A percentile compares a stretch with the other conserved stretches of the same genome.
These are phyloP conservation scores for Campodea augens DNA, from an alignment of 1,140 invertebrate species.

Conservation along the genomic window DNA sequence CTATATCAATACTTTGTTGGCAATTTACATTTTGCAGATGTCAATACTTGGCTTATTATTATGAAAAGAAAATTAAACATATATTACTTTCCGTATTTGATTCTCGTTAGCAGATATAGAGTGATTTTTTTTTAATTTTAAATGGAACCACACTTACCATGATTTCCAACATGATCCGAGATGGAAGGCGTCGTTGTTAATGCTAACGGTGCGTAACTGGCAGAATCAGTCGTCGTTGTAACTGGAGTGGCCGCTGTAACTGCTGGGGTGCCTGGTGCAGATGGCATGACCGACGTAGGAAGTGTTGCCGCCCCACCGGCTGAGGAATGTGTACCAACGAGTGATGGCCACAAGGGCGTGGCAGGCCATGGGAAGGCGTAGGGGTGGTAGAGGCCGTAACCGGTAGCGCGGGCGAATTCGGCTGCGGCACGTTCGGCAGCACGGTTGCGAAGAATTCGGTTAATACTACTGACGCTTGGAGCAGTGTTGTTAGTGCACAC, in stretches of 20 bases:
- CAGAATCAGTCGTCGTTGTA: constrained; percentile 11
- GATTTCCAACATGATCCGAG: no score
- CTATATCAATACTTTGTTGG: no score
- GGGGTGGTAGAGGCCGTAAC: constrained; percentile 56
- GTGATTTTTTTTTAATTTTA: no score
- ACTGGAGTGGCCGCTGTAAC: constrained; percentile 19
- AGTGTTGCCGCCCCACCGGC: constrained; percentile 10
- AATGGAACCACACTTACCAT: no score
- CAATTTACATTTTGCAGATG: no score
- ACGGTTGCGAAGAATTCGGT: constrained; percentile 71
- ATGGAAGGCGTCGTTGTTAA: no score
- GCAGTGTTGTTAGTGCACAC: constrained; percentile 78
- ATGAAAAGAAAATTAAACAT: no score
- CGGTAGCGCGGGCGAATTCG: constrained; percentile 75
- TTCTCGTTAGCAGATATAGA: no score
- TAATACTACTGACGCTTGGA: constrained; percentile 78
- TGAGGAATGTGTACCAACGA: constrained; percentile 1
- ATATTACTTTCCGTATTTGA: no score
- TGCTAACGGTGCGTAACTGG: no score
- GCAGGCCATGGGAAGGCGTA: constrained; percentile 22
- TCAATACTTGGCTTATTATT: no score
- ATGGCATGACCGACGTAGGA: constrained; percentile 29
- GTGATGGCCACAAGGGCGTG: constrained; percentile 17
- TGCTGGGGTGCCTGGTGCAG: constrained; percentile 25
- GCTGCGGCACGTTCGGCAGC: constrained; percentile 82